Percentiles rank a stretch among this genome's conserved stretches.
These are phyloP conservation scores for Catostylus mosaicus DNA, from an alignment of 30 jellyfish, hydroid and myxozoan genomes.

Conservation along the genomic window DNA sequence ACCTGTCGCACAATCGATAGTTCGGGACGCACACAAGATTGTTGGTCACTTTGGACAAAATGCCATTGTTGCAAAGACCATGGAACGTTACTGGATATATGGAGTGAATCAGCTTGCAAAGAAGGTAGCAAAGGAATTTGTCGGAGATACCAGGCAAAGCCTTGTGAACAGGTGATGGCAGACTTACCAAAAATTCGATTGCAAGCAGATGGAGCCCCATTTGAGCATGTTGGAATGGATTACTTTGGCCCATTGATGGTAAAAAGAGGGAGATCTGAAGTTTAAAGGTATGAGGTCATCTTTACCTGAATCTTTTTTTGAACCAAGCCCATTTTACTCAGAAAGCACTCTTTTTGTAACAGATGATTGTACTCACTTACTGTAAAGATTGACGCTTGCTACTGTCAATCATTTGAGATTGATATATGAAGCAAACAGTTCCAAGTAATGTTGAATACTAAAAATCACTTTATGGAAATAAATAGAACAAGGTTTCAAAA, in stretches of 20 bases:
- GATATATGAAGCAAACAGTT: too few species aligned
- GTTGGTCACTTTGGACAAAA: conserved; percentile 51
- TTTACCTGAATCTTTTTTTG: too few species aligned
- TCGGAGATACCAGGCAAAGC: neutral
- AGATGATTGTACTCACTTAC: too few species aligned
- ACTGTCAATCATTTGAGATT: too few species aligned
- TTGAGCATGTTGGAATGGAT: conserved; percentile 39
- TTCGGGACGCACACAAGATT: conserved; percentile 41
- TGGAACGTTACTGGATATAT: conserved; percentile 35
- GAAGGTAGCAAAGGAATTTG: conserved; percentile 26
- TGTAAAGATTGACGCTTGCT: too few species aligned
- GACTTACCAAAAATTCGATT: conserved; percentile 8
- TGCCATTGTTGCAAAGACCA: conserved; percentile 34
- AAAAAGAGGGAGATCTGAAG: conserved; percentile 28
- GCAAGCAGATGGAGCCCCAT: conserved; percentile 44
- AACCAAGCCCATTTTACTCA: too few species aligned
- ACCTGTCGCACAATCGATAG: conserved; percentile 25
- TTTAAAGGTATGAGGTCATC: too few species aligned
- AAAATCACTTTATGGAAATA: too few species aligned
- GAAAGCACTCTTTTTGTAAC: too few species aligned
- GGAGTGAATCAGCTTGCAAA: conserved; percentile 45
- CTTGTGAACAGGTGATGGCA: conserved; percentile 24
- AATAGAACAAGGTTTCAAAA: too few species aligned
- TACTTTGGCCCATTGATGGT: conserved; percentile 48
- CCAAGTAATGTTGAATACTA: too few species aligned